Evolutionary conservation across 2,888 invertebrate species (phyloP).

Genomic region (Cheilosia vulpina): DNA sequence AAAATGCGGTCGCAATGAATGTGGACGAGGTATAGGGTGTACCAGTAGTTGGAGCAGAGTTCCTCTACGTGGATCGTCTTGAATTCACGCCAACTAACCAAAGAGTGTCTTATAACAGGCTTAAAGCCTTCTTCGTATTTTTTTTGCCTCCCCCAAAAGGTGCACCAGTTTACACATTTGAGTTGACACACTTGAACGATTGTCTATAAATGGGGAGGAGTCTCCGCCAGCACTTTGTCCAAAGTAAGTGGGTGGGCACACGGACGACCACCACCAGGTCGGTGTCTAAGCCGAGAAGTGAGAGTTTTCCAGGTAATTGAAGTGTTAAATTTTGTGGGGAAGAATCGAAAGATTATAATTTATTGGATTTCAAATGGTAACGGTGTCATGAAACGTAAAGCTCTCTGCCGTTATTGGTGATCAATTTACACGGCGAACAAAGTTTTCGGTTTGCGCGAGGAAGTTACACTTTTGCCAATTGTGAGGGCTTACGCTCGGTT

Average conservation of each 20-base stretch:
- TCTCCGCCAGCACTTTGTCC: conserved; percentile 57
- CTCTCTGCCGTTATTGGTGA: conserved; percentile 72
- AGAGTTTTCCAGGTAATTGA: conserved; percentile 74
- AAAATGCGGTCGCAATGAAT: conserved; percentile 64
- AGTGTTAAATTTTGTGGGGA: conserved; percentile 75
- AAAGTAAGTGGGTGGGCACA: conserved; percentile 43
- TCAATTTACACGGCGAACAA: conserved; percentile 69
- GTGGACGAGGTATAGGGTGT: background rate
- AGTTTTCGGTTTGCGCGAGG: conserved; percentile 20
- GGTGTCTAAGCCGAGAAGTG: background rate
- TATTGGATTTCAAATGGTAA: conserved; percentile 74
- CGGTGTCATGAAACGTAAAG: conserved; percentile 72
- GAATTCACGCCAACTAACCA: conserved; percentile 44
- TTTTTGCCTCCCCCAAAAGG: conserved; percentile 35
- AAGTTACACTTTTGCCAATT: conserved; percentile 56
- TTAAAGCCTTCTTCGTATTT: conserved; percentile 45
- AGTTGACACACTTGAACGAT: conserved; percentile 75
- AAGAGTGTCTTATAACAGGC: conserved; percentile 65
- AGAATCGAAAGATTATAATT: conserved; percentile 75
- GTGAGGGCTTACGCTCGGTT: conserved; percentile 35
- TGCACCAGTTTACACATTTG: conserved; percentile 73
- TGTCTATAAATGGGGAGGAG: conserved; percentile 57
- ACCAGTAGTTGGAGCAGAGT: conserved; percentile 33
- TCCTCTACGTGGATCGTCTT: conserved; percentile 62
- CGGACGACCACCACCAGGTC: background rate